Evolutionary conservation across 2,113 vertebrate species (phyloP), one percentile per base, ranked within the genome.

Genomic region (Tachuris rubrigastra): DNA sequence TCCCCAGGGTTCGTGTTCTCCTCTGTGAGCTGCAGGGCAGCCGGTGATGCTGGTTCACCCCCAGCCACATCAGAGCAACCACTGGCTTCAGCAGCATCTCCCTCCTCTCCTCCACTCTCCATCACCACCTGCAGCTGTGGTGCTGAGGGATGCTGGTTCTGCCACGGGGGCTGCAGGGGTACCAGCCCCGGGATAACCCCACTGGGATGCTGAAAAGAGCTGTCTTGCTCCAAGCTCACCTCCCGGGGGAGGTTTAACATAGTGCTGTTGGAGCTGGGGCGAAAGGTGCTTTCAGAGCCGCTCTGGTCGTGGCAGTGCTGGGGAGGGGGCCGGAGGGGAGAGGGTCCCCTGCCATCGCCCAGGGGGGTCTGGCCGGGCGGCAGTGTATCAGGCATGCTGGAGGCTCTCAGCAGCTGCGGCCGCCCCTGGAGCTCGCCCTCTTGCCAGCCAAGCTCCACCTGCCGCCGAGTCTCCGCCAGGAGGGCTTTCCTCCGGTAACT

Each of bases 311-410:
- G 87, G 42, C 62, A 63, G 16, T 30, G 86, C 33, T 69, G 92
- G 31, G 87, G 97, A 93, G 52, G 95, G 86, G 37, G 88, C 28
- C 20, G 93, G 86, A 92, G 90, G 13, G 90, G 37, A 1, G 65
- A 55, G 24, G 75, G 12, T 79, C 75, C 74, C 3, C 52, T 68
- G 19, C 28, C 44, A 30, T 90, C 97, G 87, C 97, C 98, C 33
- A 96, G 98, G 0, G 95, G 97, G 53, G 87, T 94, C 90, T 98
- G 98, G 44, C 98, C 97, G 12, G 98, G 98, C 2, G 97, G 98
- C 68, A 99, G 97, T 1, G 98, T 98, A 8, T 98, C 98, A 1
- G 99, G 99, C 99, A 99, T 98, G 97, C 99, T 99, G 67, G 99
- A 99, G 7, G 99, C 98, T 91, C 99, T 97, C 46, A 99, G 95